phyloP scores from a whole-genome alignment of 1,140 invertebrate species.

The Procambarus clarkii region DNA sequence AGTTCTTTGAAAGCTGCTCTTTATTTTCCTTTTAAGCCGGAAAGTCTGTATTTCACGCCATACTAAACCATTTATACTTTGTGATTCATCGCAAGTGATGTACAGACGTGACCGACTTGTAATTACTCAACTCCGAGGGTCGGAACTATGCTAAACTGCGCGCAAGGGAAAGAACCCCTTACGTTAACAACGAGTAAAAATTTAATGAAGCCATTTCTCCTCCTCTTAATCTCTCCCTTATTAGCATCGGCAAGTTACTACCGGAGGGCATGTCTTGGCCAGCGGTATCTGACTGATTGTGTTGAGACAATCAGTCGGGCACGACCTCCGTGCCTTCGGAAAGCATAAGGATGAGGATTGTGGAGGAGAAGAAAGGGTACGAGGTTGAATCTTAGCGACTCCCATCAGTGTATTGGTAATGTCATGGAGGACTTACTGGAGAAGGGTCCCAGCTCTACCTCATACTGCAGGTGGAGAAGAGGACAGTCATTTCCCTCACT shows the following conservation, averaged over 20 bases:
- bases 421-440: too few relatives aligned
- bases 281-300: background rate
- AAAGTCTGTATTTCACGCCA: background rate
- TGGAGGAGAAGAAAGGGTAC: too few relatives aligned
- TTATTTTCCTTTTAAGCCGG: too few relatives aligned
- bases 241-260: slow-evolving; percentile 17
- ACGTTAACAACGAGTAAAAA: background rate
- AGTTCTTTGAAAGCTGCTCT: background rate
- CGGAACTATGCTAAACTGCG: background rate
- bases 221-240: background rate
- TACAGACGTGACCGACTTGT: background rate
- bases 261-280: background rate
- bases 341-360: background rate
- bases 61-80: too few relatives aligned
- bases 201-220: slow-evolving; percentile 29
- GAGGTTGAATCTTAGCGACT: background rate
- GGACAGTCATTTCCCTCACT: too few relatives aligned
- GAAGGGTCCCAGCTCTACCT: too few relatives aligned
- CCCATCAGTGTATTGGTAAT: too few relatives aligned
- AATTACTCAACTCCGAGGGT: too few relatives aligned
- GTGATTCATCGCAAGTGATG: too few relatives aligned
- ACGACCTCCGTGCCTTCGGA: background rate
- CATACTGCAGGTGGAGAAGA: too few relatives aligned
- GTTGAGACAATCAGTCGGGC: slow-evolving; percentile 11
- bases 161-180: too few relatives aligned